phyloP scores from a whole-genome alignment of 2,888 invertebrate species.

The Cylloceria caligata region DNA sequence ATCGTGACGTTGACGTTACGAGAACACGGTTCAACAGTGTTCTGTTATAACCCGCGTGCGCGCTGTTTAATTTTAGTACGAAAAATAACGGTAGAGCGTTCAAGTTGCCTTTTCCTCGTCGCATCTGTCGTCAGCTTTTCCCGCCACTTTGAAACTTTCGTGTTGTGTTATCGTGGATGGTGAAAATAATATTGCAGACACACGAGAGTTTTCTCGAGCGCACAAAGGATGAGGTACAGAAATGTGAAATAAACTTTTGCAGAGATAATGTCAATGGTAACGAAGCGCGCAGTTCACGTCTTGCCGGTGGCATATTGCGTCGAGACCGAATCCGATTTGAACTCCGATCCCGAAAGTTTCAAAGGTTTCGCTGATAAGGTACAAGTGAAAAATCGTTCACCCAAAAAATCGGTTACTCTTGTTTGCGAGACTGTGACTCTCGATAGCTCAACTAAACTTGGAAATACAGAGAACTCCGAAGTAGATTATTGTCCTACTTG shows the following conservation, averaged over 20 bases:
- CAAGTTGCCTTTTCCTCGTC: background rate
- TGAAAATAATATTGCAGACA: background rate
- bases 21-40: background rate
- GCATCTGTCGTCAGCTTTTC: slow-evolving; percentile 19
- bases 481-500: background rate
- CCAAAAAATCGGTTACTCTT: background rate
- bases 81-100: background rate
- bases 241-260: background rate
- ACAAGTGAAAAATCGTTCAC: background rate
- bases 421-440: slow-evolving; percentile 3
- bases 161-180: slow-evolving; percentile 5
- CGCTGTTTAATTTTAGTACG: background rate
- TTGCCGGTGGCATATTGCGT: slow-evolving; percentile 20
- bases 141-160: slow-evolving; percentile 39
- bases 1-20: background rate
- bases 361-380: background rate
- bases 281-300: background rate
- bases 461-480: background rate
- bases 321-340: slow-evolving; percentile 10
- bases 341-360: background rate
- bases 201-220: background rate
- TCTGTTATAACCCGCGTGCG: background rate
- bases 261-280: slow-evolving; percentile 53
- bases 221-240: slow-evolving; percentile 5
- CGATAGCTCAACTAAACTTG: background rate